Conservation (phyloP, 2,113 vertebrate genomes). For the Aptenodytes patagonicus region DNA sequence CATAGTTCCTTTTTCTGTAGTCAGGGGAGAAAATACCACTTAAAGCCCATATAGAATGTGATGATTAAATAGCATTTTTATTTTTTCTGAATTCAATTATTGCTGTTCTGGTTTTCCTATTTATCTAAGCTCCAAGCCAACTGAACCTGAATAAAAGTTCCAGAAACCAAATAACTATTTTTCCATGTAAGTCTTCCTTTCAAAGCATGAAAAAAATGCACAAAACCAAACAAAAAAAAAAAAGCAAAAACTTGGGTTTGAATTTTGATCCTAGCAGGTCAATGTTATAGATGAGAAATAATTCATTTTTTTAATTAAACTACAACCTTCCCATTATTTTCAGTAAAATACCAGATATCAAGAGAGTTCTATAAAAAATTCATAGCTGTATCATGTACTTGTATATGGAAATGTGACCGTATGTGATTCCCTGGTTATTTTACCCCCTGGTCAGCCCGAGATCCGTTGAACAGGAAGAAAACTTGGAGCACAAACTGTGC, state of each 20-base stretch:
- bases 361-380: not conserved
- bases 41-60: not conserved
- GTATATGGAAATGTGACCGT: not conserved
- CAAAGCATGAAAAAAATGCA: not conserved
- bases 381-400: not conserved
- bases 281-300: not conserved
- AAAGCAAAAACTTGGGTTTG: not conserved
- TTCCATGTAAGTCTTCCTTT: not conserved
- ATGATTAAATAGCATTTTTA: not conserved
- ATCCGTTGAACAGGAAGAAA: not conserved
- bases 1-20: not conserved
- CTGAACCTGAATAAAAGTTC: not conserved
- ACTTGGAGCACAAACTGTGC: not conserved
- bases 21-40: not conserved
- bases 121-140: not conserved
- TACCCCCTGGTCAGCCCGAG: not conserved
- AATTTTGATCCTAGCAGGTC: not conserved
- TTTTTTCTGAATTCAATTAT: not conserved
- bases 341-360: not conserved
- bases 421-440: not conserved
- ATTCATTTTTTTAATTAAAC: not conserved
- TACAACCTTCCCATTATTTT: not conserved
- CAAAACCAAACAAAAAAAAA: not conserved
- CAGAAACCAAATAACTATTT: not conserved
- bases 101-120: slow-evolving; percentile 19